Evolutionary conservation across 1,140 invertebrate genomes (phyloP), one percentile per base, ranked within the genome.

Genomic region (Colletes gigas): DNA sequence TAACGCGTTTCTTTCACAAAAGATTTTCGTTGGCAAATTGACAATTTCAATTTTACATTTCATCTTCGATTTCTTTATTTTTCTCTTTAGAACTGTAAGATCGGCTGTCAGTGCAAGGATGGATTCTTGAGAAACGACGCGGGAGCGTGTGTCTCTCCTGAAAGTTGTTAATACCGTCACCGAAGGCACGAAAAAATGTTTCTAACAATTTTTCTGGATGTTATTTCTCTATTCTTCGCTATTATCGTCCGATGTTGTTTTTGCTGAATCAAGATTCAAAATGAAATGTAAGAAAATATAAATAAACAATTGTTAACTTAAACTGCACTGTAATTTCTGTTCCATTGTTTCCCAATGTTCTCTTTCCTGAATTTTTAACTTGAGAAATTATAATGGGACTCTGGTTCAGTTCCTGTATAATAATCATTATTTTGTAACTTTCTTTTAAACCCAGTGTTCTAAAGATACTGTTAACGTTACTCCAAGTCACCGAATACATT

Each of bases 51-150:
- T 12, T 50, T 12, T 30, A n/a, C 30, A 30, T 30, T 30, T 30
- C 30, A 30, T 30, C 30, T 30, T 30, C 30, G 30, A 50, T 52
- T 14, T 14, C 39, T 39, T 7, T 52, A 3, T 8, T 17, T 47
- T 4, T n/a, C 78, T 72, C 65, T 69, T 14, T 30, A 85, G 83
- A 1, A 84, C 21, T 85, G 83, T 30, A 6, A 47, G 0, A 12
- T 41, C 7, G 82, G 68, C 9, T 85, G 83, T 12, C 68, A 77
- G 3, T 84, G 83, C 30, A 72, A 65, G 65, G 0, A 0, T 0
- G 82, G 82, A 44, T 62, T 21, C 0, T 0, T 83, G 70, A 54
- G 60, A 3, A 62, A 72, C 14, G 8, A 19, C 7, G 0, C 0
- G 12, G 54, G 54, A 12, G 0, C 0, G 17, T 77, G 74, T 15